Conservation (phyloP, 2,888 invertebrate species). For the Metallyticus violacea region DNA sequence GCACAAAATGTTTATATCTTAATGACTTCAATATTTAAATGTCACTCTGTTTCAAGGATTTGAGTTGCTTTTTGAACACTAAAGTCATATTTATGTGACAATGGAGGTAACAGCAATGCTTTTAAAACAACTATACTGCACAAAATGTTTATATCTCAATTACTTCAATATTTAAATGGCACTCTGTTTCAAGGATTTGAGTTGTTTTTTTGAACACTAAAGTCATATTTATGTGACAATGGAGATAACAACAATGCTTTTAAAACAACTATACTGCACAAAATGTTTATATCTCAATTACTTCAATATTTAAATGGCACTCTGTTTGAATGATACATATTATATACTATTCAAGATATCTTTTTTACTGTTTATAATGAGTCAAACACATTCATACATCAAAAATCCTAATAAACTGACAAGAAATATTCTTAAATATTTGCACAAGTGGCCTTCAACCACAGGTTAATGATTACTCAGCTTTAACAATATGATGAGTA, state of each 20-base stretch:
- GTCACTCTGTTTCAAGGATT: no score
- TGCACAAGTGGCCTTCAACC: background rate
- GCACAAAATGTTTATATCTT: no score
- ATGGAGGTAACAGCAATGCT: no score
- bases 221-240: background rate
- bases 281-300: background rate
- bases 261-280: background rate
- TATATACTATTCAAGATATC: background rate
- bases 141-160: no score
- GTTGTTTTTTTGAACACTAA: background rate
- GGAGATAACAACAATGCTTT: background rate
- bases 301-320: background rate
- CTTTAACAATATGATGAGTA: background rate
- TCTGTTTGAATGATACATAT: background rate
- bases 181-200: background rate
- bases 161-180: no score
- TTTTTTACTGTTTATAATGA: background rate
- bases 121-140: no score
- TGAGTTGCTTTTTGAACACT: no score
- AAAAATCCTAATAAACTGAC: background rate
- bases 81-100: no score
- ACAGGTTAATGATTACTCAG: background rate
- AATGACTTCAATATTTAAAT: no score
- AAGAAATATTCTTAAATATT: background rate
- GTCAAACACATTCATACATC: background rate